phyloP scores from a whole-genome alignment of 1,140 invertebrate species.

The Philaenus spumarius region DNA sequence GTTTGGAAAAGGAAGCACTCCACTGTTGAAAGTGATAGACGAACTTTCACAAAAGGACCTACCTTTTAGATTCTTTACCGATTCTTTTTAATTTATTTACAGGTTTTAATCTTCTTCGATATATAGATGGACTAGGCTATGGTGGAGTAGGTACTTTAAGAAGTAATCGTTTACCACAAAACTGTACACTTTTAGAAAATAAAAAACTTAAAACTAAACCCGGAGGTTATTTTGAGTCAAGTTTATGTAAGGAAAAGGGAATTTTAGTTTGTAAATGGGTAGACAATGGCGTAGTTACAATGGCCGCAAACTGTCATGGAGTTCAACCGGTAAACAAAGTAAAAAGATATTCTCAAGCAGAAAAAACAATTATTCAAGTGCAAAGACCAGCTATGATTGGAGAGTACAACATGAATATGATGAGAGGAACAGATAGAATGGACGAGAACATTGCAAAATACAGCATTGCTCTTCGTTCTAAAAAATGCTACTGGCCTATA shows the following conservation, averaged over 20 bases:
- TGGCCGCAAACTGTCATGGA: too few relatives aligned
- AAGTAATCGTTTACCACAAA: conserved; percentile 25
- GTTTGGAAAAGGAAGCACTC: conserved; percentile 31
- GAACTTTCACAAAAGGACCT: conserved; percentile 20
- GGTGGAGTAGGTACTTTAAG: too few relatives aligned
- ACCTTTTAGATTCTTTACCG: conserved; percentile 22
- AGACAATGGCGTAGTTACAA: conserved; percentile 15
- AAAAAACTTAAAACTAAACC: too few relatives aligned
- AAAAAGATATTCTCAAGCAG: conserved; percentile 10
- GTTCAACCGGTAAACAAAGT: too few relatives aligned
- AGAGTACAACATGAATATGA: conserved; percentile 4
- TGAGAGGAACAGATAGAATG: conserved; percentile 34
- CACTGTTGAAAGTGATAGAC: conserved; percentile 28
- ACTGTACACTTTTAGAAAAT: conserved; percentile 18
- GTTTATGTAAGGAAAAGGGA: conserved; percentile 3
- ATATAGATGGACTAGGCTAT: conserved; percentile 23
- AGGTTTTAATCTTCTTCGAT: conserved; percentile 24
- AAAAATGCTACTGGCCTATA: conserved; percentile 39
- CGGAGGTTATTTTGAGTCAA: conserved; percentile 14
- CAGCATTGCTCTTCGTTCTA: conserved; percentile 33
- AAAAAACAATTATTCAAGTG: conserved; percentile 8
- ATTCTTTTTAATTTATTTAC: conserved; percentile 34
- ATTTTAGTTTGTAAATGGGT: conserved; percentile 16
- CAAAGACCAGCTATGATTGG: background rate
- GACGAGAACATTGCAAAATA: conserved; percentile 36